Evolutionary conservation across 1,140 invertebrate genomes (phyloP).

Genomic region (Caerostris darwini): DNA sequence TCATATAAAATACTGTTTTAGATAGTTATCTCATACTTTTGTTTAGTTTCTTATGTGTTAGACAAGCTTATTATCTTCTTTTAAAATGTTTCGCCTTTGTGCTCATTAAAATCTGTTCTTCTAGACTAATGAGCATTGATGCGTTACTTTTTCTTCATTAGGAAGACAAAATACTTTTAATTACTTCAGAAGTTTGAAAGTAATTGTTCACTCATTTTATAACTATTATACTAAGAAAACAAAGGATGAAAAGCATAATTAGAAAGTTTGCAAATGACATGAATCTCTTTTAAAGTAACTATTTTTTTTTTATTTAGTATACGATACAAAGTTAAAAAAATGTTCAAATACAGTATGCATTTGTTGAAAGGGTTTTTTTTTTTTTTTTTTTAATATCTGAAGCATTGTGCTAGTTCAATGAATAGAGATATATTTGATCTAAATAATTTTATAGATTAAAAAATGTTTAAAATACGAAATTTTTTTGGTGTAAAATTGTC

Average conservation of each 20-base stretch:
- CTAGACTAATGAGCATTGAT: neutral
- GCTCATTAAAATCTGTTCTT: neutral
- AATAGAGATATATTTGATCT: neutral
- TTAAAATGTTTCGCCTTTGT: neutral
- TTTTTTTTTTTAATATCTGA: neutral
- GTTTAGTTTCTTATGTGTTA: too few species aligned
- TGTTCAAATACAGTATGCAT: neutral
- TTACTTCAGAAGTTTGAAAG: constrained; percentile 1
- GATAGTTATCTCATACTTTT: neutral
- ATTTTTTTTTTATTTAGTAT: neutral
- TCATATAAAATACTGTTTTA: neutral
- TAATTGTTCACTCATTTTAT: neutral
- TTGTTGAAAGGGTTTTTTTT: neutral
- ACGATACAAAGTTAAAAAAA: neutral
- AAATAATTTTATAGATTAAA: neutral
- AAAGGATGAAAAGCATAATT: neutral
- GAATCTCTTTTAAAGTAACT: neutral
- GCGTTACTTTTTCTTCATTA: neutral
- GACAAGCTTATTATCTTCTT: neutral
- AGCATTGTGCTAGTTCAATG: neutral
- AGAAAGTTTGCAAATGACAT: neutral
- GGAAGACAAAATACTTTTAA: neutral
- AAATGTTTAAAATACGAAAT: neutral
- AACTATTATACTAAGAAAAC: neutral
- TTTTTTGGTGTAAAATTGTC: too few species aligned